phyloP scores from a whole-genome alignment of 2,797 vertebrate species.

The Acanthurus lineatus region DNA sequence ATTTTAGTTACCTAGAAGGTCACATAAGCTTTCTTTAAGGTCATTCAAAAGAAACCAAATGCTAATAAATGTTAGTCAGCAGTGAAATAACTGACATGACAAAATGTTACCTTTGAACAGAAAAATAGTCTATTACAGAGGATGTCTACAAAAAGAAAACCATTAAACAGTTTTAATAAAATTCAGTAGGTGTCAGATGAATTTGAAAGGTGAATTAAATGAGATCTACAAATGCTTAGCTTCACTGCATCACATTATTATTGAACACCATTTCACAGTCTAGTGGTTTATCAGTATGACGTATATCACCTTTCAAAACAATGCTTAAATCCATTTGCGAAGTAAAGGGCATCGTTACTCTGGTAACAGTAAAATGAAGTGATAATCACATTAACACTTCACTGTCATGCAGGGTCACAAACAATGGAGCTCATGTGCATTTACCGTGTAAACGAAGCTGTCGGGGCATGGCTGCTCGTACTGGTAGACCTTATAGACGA shows the following conservation, averaged over 20 bases:
- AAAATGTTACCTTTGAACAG: background rate
- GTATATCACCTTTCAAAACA: background rate
- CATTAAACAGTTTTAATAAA: background rate
- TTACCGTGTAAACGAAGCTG: slow-evolving; percentile 95
- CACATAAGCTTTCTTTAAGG: no score
- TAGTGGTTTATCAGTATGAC: background rate
- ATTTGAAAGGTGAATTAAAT: background rate
- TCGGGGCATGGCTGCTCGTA: slow-evolving; percentile 96
- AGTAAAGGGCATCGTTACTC: no score
- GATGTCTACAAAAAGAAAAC: background rate
- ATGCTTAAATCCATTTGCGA: background rate
- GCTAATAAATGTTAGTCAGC: background rate
- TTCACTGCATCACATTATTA: background rate
- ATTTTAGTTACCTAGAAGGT: background rate
- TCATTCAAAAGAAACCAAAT: background rate
- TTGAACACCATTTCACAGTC: background rate
- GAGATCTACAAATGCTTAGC: background rate
- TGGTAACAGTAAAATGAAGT: background rate
- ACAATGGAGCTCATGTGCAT: background rate
- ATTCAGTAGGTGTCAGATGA: background rate
- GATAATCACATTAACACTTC: background rate
- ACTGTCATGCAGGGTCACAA: background rate
- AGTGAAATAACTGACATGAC: background rate
- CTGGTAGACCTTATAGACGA: slow-evolving; percentile 98
- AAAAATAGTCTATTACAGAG: background rate